A percentile compares a stretch with the other conserved stretches of the same genome.
Conservation (phyloP, 2,113 vertebrate species). For the Cygnus buccinator region DNA sequence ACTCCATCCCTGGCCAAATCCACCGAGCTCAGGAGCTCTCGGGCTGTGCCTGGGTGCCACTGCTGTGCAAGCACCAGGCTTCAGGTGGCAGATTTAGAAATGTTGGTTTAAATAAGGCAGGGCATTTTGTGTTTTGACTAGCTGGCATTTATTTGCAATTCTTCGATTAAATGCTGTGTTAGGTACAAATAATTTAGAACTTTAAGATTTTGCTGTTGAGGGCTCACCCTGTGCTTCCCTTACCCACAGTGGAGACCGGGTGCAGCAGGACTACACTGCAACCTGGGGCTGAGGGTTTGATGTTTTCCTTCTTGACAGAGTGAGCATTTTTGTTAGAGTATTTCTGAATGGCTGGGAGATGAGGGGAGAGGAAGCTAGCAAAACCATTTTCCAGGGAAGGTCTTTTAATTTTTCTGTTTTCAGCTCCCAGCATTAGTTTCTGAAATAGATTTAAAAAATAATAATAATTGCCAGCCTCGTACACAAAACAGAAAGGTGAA, state of each 20-base stretch:
- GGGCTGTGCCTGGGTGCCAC: neutral
- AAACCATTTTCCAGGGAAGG: neutral
- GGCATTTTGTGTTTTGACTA: neutral
- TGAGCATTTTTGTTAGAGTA: neutral
- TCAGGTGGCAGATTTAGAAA: neutral
- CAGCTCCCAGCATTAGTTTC: fast-evolving
- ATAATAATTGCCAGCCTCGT: neutral
- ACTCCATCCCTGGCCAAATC: fast-evolving
- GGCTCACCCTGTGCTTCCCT: neutral
- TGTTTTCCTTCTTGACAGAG: neutral
- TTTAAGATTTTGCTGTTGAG: neutral
- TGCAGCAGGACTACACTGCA: neutral
- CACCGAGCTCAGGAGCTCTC: neutral
- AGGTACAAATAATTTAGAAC: neutral
- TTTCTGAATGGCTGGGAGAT: neutral
- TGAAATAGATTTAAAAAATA: neutral
- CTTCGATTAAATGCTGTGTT: neutral
- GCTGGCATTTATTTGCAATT: neutral
- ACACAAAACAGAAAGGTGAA: neutral
- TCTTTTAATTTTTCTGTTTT: neutral
- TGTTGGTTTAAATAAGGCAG: neutral
- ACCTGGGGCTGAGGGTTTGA: neutral
- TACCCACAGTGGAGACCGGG: fast-evolving
- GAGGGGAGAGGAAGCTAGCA: neutral
- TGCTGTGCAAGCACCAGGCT: fast-evolving